These are phyloP conservation scores for Echinops telfairi DNA, from an alignment of 2,113 vertebrate genomes.

Conservation along the genomic window DNA sequence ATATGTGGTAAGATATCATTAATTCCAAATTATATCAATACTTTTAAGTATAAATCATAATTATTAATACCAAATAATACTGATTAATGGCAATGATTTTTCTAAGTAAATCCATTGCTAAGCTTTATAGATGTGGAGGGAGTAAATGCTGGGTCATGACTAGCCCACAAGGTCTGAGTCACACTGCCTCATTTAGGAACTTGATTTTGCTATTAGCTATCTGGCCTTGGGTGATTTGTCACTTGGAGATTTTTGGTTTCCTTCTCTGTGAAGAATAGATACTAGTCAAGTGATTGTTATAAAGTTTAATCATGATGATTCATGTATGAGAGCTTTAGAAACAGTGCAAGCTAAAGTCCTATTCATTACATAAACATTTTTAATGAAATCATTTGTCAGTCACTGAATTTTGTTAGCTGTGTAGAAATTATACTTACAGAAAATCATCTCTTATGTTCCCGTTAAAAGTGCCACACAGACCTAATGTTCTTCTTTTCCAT, in stretches of 20 bases:
- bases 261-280: conserved; percentile 10
- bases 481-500: conserved; percentile 94
- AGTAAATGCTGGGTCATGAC: neutral
- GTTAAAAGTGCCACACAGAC: conserved; percentile 97
- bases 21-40: neutral
- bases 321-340: neutral
- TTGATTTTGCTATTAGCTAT: neutral
- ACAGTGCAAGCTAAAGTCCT: conserved; percentile 15
- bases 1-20: neutral
- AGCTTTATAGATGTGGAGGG: neutral
- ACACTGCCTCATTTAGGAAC: neutral
- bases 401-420: conserved; percentile 27
- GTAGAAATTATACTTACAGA: conserved; percentile 90
- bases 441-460: conserved; percentile 99
- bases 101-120: neutral
- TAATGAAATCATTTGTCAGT: conserved; percentile 19
- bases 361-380: conserved; percentile 56
- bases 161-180: neutral
- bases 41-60: conserved; percentile 7
- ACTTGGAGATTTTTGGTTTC: neutral
- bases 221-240: neutral
- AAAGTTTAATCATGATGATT: conserved; percentile 38
- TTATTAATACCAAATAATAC: neutral
- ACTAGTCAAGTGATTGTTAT: neutral
- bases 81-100: neutral